Base-by-base conservation (phyloP, 1,140 invertebrate species). In the Aphis craccivora region DNA sequence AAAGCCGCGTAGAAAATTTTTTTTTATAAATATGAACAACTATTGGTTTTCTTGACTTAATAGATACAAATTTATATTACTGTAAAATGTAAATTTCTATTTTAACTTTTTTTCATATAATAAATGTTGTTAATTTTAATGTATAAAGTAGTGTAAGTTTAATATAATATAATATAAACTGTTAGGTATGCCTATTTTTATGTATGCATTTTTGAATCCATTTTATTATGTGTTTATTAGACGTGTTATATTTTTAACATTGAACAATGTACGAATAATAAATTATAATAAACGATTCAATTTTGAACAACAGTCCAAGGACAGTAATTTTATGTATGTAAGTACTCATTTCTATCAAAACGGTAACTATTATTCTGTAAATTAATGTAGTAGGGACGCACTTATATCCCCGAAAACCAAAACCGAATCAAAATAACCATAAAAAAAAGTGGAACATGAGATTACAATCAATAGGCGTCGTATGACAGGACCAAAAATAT, bases 271-370 rank as follows among this genome's bases (percentile, higher is more conserved):
- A 60, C 9, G 25, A 43, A 43, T 40, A 43, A 84, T 40, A 40
- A 40, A 83, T 83, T 83, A 40, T 83, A 67, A 37, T 88, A 48
- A 88, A 37, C 45, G 20, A 23, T 89, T 89, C 37, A 8, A 37
- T 37, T 89, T 53, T 37, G n/a, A n/a, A 89, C 48, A n/a, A 89
- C n/a, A 48, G 53, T 23, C 20, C 87, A 89, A 53, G 87, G 87
- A 53, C 87, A 18, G 60, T 76, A 88, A 88, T 22, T 22, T 3
- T 30, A 87, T 9, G 30, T n/a, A 76, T 30, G 60, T n/a, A 76
- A n/a, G 25, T 45, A 23, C 20, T 53, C 45, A 48, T 89, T 53
- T 51, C 45, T n/a, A 48, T 53, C n/a, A 37, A 23, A n/a, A 11
- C 48, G 2, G 20, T 37, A 37, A 51, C 48, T 87, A 35, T 43